Evolutionary conservation across 2,113 vertebrate genomes (phyloP), one percentile per base, ranked within the genome.

Genomic region (Plecotus auritus): DNA sequence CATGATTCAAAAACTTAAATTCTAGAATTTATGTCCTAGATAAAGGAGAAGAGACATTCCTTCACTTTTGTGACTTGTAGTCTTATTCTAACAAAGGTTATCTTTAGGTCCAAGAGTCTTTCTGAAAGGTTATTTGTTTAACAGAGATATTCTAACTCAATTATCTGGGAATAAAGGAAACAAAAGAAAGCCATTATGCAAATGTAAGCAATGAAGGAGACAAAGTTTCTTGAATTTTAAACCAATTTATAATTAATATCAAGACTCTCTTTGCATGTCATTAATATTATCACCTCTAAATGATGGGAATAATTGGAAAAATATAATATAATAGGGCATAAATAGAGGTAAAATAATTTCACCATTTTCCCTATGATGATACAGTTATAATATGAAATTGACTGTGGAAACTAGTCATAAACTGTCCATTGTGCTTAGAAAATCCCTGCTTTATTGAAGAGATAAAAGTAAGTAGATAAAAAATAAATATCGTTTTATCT

Each of bases 161-260:
- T 96, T 96, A 96, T 61, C 78, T 84, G 42, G 45, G 51, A 78
- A 81, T 51, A 84, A 94, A 91, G 95, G 37, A 73, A 89, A 94
- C 30, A 89, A 94, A 95, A 94, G 83, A 91, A 95, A 91, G 10
- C 28, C 83, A 89, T 93, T 84, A 96, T 67, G 70, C 45, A 83
- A 95, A 94, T 94, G 42, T 80, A 74, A 95, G 73, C 35, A 85
- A 91, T 37, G 28, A 93, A 18, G 54, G 73, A 93, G 45, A 91
- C 51, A 85, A 73, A 91, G 45, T 82, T 96, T 89, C 56, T 26
- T 87, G 72, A n/a, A 49, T 91, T 97, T 96, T 89, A 93, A 85
- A 26, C 32, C 20, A 93, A 91, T 88, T 95, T 88, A 64, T 96
- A 90, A 78, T 91, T 94, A 96, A 94, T 67, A 59, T 70, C 32